Evolutionary conservation across 2,797 vertebrate species (phyloP).

Genomic region (Mormyrops attenuatus): DNA sequence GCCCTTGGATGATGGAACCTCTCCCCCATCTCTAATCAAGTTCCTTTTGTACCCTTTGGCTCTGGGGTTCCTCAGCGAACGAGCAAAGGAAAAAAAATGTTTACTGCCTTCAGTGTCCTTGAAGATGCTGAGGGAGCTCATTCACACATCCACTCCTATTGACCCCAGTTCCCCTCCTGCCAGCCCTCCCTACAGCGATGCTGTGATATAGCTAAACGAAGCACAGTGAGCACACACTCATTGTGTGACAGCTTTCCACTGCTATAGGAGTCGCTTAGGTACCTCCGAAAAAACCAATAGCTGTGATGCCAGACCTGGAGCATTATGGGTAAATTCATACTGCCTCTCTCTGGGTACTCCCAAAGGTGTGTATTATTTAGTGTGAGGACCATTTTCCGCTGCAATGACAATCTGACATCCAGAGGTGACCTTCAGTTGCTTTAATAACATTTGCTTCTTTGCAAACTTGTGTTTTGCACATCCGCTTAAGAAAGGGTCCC

Average conservation of each 20-base stretch:
- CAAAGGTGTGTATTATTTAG: slow-evolving; percentile 44
- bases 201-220: background rate
- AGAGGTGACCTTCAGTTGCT: slow-evolving; percentile 19
- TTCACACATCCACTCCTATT: background rate
- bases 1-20: background rate
- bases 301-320: slow-evolving; percentile 38
- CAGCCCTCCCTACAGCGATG: background rate
- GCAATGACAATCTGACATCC: background rate
- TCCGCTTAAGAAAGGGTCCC: background rate
- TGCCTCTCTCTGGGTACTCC: background rate
- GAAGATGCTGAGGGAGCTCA: background rate
- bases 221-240: background rate
- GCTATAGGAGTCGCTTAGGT: slow-evolving; percentile 35
- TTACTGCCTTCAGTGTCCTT: background rate
- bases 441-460: background rate
- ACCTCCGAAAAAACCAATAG: slow-evolving; percentile 26
- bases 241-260: slow-evolving; percentile 48
- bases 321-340: slow-evolving; percentile 47
- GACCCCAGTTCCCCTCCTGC: background rate
- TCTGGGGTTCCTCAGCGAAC: background rate
- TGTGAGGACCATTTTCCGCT: slow-evolving; percentile 23
- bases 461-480: background rate
- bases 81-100: background rate
- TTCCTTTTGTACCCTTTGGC: background rate
- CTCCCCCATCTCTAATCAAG: slow-evolving; percentile 9